Conservation (phyloP, 2,113 vertebrate species). For the Saimiri boliviensis region DNA sequence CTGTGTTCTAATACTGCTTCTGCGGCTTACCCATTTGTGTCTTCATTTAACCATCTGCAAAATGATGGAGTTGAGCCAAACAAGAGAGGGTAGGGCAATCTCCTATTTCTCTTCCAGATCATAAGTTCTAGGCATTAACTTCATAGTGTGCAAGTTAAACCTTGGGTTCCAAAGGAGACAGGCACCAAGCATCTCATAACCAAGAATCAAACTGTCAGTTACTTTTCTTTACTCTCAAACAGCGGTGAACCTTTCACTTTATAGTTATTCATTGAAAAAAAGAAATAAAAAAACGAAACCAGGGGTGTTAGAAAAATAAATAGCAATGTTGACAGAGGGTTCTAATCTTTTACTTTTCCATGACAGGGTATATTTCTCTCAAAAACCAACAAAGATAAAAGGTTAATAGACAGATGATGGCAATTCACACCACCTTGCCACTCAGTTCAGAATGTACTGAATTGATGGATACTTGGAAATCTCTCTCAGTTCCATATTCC, state of each 20-base stretch:
- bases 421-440: not conserved
- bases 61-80: not conserved
- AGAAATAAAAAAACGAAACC: not conserved
- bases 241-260: too few species aligned
- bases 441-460: slow-evolving; percentile 61
- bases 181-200: not conserved
- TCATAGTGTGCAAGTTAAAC: not conserved
- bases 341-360: slow-evolving; percentile 44
- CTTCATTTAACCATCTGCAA: not conserved
- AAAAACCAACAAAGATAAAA: slow-evolving; percentile 43
- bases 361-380: slow-evolving; percentile 10
- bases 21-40: not conserved
- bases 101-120: not conserved
- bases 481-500: slow-evolving; percentile 74
- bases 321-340: not conserved
- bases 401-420: not conserved
- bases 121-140: not conserved
- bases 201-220: not conserved
- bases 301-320: not conserved
- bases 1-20: not conserved
- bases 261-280: too few species aligned
- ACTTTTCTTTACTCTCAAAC: not conserved
- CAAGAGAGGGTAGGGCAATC: not conserved
- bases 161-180: not conserved
- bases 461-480: slow-evolving; percentile 68